These are phyloP conservation scores for Cyaniris semiargus DNA, from an alignment of 2,888 invertebrate species.

Conservation along the genomic window DNA sequence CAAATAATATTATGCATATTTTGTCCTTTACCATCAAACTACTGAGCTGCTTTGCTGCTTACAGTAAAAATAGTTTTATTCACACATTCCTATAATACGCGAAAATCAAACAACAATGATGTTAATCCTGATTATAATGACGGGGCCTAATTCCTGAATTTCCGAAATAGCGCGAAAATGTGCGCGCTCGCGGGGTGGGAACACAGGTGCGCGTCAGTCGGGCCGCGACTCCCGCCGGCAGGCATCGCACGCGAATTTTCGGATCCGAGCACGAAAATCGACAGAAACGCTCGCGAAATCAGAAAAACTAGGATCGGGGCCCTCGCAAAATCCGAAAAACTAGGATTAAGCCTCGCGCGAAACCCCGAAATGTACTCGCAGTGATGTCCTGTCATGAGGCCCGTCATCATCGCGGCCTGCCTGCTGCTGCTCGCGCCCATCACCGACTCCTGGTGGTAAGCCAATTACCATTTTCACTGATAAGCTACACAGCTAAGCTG, in stretches of 20 bases:
- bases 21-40: too few species aligned
- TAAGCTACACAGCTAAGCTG: background rate
- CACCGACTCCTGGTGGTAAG: constrained; percentile 94
- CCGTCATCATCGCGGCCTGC: constrained; percentile 90
- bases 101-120: background rate
- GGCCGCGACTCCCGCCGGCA: constrained; percentile 74
- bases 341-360: background rate
- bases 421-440: constrained; percentile 93
- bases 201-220: constrained; percentile 73
- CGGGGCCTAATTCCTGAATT: constrained; percentile 75
- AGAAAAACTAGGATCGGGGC: background rate
- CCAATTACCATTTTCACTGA: background rate
- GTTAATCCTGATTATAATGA: constrained; percentile 62
- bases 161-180: constrained; percentile 80
- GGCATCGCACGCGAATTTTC: constrained; percentile 71
- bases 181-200: constrained; percentile 68
- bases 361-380: constrained; percentile 51
- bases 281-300: constrained; percentile 42
- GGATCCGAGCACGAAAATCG: constrained; percentile 60
- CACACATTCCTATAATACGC: background rate
- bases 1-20: too few species aligned
- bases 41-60: too few species aligned
- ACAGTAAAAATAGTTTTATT: background rate
- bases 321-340: background rate
- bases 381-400: constrained; percentile 83